A percentile compares a stretch with the other conserved stretches of the same genome.
These are phyloP conservation scores for Brachionichthys hirsutus DNA, from an alignment of 2,113 vertebrate species.

Conservation along the genomic window DNA sequence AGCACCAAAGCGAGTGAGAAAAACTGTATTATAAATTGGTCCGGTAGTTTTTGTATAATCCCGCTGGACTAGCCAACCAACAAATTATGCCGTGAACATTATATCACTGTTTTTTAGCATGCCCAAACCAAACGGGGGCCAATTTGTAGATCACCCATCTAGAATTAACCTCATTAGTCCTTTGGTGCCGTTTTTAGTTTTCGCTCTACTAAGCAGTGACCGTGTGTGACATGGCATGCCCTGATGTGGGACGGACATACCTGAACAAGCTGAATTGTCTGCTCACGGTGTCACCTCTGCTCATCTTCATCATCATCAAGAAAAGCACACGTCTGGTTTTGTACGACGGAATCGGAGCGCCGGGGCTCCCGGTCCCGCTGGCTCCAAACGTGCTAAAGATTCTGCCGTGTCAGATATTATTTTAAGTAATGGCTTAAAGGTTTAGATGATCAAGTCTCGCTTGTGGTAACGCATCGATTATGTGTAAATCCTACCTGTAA, in stretches of 20 bases:
- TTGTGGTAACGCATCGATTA: too few species aligned
- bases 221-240: conserved; percentile 23
- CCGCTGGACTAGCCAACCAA: too few species aligned
- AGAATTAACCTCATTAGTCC: background rate
- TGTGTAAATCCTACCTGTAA: too few species aligned
- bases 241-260: conserved; percentile 40
- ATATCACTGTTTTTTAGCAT: too few species aligned
- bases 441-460: too few species aligned
- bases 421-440: too few species aligned
- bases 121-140: too few species aligned
- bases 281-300: conserved; percentile 43
- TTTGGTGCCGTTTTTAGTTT: conserved; percentile 11
- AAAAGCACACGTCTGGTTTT: conserved; percentile 22
- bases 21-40: too few species aligned
- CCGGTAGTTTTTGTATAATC: too few species aligned
- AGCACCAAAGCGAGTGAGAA: too few species aligned
- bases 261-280: conserved; percentile 49
- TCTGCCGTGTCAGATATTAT: too few species aligned
- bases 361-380: conserved; percentile 30
- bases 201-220: conserved; percentile 22
- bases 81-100: too few species aligned
- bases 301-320: conserved; percentile 53
- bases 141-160: background rate
- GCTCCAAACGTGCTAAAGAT: conserved; percentile 34
- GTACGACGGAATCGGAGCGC: conserved; percentile 26